Percentiles rank a stretch among this genome's conserved stretches.
Evolutionary conservation across 2,888 invertebrate genomes (phyloP).

Genomic region (Dynastes grantii): DNA sequence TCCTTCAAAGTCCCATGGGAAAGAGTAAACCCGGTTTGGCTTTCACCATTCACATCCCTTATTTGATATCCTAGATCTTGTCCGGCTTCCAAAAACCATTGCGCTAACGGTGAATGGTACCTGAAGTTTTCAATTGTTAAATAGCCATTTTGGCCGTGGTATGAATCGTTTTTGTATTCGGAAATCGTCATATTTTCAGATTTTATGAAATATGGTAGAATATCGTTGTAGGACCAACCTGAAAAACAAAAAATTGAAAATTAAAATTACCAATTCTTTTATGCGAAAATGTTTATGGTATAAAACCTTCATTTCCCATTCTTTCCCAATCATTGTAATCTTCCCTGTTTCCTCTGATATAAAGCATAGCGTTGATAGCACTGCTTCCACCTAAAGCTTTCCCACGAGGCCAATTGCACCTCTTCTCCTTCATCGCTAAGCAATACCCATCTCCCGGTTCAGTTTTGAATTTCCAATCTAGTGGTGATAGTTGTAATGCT

Average conservation of each 20-base stretch:
- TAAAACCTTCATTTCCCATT: constrained; percentile 74
- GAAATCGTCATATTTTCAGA: constrained; percentile 84
- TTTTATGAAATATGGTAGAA: constrained; percentile 86
- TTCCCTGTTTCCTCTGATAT: constrained; percentile 74
- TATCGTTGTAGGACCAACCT: constrained; percentile 86
- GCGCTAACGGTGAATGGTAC: constrained; percentile 80
- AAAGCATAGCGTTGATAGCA: constrained; percentile 92
- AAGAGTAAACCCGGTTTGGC: constrained; percentile 85
- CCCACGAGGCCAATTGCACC: constrained; percentile 85
- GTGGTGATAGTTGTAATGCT: constrained; percentile 79
- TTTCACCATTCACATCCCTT: constrained; percentile 83
- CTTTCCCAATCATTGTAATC: constrained; percentile 82
- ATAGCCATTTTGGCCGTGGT: constrained; percentile 82
- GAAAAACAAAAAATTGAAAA: constrained; percentile 55
- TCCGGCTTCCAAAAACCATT: constrained; percentile 81
- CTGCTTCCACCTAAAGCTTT: constrained; percentile 88
- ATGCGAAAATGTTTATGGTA: background rate
- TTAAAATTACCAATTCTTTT: constrained; percentile 62
- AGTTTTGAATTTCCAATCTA: constrained; percentile 89
- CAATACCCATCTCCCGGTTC: constrained; percentile 82
- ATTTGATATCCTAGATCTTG: constrained; percentile 80
- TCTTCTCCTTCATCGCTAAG: constrained; percentile 76
- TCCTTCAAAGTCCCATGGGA: constrained; percentile 85
- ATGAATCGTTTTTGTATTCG: constrained; percentile 74
- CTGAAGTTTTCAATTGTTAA: constrained; percentile 82